Conservation (phyloP, 1,140 invertebrate species). For the Bombus confusus region DNA sequence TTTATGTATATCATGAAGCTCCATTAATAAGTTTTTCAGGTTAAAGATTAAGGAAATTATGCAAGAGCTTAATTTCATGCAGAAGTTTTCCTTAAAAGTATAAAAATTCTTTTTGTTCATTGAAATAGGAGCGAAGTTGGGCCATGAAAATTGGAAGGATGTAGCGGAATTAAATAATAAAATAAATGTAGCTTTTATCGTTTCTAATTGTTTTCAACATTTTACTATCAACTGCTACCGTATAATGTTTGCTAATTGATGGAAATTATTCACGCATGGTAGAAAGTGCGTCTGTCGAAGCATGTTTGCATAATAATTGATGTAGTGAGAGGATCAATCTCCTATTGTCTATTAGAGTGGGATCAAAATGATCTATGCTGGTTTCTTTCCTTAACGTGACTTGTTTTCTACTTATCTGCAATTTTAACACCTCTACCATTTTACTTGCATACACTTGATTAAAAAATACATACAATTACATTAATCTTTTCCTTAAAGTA, state of each 20-base stretch:
- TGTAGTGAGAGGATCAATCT: slow-evolving; percentile 13
- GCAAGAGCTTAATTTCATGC: too few species aligned
- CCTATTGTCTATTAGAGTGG: not conserved
- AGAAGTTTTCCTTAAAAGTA: too few species aligned
- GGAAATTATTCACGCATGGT: not conserved
- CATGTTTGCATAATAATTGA: slow-evolving; percentile 26
- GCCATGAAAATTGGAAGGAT: not conserved
- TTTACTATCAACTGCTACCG: not conserved
- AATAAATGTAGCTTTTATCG: not conserved
- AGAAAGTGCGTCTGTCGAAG: slow-evolving; percentile 4
- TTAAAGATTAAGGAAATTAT: too few species aligned
- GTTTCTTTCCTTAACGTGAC: not conserved
- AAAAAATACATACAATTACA: not conserved
- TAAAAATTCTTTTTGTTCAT: not conserved
- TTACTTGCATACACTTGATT: not conserved
- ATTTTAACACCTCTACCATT: not conserved
- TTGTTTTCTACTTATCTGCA: not conserved
- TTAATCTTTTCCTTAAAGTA: not conserved
- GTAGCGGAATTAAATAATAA: not conserved
- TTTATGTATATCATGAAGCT: too few species aligned
- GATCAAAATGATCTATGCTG: not conserved
- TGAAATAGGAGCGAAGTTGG: not conserved
- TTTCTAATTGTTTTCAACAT: not conserved
- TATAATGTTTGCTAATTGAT: slow-evolving; percentile 1
- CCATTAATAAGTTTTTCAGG: too few species aligned